Percentiles rank a stretch among this genome's conserved stretches.
Evolutionary conservation across 2,888 invertebrate species (phyloP).

Genomic region (Baronia brevicornis): DNA sequence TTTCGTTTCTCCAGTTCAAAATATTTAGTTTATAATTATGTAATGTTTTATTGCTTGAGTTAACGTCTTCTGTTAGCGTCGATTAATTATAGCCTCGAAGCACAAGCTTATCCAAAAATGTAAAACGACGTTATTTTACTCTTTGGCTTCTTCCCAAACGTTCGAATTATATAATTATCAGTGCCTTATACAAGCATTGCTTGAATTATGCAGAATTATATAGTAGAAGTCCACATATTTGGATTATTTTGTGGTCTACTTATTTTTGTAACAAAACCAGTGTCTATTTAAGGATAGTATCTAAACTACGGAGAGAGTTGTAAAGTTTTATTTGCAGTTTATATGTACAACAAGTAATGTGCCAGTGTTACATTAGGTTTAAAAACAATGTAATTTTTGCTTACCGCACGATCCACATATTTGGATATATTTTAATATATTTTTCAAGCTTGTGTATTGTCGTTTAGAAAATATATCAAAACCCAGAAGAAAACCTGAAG

Average conservation of each 20-base stretch:
- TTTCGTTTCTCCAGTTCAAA: neutral
- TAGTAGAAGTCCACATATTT: conserved; percentile 14
- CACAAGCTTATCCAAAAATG: too few species aligned
- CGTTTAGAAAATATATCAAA: conserved; percentile 39
- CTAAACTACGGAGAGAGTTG: conserved; percentile 19
- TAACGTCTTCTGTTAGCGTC: too few species aligned
- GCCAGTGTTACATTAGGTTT: conserved; percentile 28
- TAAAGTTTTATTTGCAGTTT: conserved; percentile 15
- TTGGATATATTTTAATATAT: conserved; percentile 39
- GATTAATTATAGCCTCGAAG: too few species aligned
- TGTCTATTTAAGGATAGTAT: too few species aligned
- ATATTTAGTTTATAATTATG: too few species aligned
- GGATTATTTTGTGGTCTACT: too few species aligned
- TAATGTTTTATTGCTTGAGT: too few species aligned
- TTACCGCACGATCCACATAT: conserved; percentile 55
- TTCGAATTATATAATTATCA: conserved; percentile 9
- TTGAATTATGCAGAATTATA: conserved; percentile 6
- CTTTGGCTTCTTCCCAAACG: too few species aligned
- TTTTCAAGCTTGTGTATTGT: conserved; percentile 51
- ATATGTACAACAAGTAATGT: conserved; percentile 33
- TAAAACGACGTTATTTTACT: too few species aligned
- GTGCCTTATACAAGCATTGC: conserved; percentile 14
- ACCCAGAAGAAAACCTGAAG: conserved; percentile 21
- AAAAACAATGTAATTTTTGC: conserved; percentile 38
- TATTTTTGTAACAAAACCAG: too few species aligned